A percentile compares a stretch with the other conserved stretches of the same genome.
These are phyloP conservation scores for Coracopsis vasa DNA, from an alignment of 2,113 vertebrate species.

Conservation along the genomic window DNA sequence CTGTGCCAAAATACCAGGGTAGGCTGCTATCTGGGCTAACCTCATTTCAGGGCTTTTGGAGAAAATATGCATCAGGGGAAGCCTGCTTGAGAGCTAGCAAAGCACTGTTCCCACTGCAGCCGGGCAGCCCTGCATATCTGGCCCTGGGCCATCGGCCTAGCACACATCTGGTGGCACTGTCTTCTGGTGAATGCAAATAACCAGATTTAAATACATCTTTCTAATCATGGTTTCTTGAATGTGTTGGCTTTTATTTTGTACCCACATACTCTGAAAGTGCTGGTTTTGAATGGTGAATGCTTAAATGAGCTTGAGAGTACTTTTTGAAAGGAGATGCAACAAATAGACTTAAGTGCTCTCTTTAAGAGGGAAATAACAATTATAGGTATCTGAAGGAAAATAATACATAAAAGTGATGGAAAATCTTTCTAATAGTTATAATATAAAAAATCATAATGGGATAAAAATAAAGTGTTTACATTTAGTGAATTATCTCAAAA, in stretches of 20 bases:
- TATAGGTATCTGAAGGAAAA: background rate
- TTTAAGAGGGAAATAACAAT: background rate
- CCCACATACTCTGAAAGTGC: background rate
- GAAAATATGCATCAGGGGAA: background rate
- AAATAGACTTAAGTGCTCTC: background rate
- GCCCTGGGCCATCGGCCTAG: background rate
- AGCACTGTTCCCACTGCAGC: background rate
- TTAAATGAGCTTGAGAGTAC: background rate
- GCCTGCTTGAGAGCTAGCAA: background rate
- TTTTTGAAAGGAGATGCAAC: background rate
- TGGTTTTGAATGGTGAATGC: background rate
- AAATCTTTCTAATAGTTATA: background rate
- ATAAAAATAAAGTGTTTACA: background rate
- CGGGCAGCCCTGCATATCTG: background rate
- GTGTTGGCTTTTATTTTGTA: background rate
- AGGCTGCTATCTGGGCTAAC: background rate
- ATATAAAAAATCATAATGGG: background rate
- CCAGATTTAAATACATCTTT: background rate
- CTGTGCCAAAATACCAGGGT: background rate
- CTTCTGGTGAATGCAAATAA: background rate
- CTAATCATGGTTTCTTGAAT: background rate
- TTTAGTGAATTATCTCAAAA: background rate
- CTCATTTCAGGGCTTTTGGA: background rate
- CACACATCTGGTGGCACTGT: background rate
- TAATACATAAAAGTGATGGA: background rate